Conservation (phyloP, 2,113 vertebrate species). For the Glaucidium brasilianum region DNA sequence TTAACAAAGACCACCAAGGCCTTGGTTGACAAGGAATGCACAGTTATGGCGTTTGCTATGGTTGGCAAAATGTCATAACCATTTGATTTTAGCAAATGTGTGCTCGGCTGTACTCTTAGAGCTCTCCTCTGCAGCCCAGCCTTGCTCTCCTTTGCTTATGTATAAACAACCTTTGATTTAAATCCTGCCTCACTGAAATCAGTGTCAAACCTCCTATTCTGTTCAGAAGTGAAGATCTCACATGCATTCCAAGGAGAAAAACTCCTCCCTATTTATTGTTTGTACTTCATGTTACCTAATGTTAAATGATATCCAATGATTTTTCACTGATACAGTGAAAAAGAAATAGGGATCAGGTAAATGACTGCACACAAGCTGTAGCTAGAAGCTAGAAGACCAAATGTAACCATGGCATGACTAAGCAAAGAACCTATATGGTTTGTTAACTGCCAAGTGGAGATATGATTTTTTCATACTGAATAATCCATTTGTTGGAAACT, state of each 20-base stretch:
- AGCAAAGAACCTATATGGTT: background rate
- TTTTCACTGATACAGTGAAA: background rate
- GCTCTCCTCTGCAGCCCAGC: background rate
- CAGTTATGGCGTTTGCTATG: background rate
- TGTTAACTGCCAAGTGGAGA: background rate
- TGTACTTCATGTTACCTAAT: background rate
- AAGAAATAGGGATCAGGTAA: background rate
- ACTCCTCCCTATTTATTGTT: background rate
- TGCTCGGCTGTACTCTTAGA: background rate
- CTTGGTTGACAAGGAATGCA: background rate
- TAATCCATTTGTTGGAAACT: background rate
- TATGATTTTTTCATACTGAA: background rate
- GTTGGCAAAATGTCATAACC: background rate
- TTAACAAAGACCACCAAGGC: background rate
- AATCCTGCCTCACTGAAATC: background rate
- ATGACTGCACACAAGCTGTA: background rate
- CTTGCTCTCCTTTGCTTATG: background rate
- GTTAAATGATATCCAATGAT: background rate
- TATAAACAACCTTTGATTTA: background rate
- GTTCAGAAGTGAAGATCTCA: background rate
- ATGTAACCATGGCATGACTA: background rate
- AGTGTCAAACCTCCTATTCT: background rate
- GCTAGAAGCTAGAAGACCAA: background rate
- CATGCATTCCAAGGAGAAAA: background rate
- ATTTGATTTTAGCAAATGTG: background rate